Evolutionary conservation across 1,140 invertebrate genomes (phyloP), one percentile per base, ranked within the genome.

Genomic region (Drosophila willistoni): DNA sequence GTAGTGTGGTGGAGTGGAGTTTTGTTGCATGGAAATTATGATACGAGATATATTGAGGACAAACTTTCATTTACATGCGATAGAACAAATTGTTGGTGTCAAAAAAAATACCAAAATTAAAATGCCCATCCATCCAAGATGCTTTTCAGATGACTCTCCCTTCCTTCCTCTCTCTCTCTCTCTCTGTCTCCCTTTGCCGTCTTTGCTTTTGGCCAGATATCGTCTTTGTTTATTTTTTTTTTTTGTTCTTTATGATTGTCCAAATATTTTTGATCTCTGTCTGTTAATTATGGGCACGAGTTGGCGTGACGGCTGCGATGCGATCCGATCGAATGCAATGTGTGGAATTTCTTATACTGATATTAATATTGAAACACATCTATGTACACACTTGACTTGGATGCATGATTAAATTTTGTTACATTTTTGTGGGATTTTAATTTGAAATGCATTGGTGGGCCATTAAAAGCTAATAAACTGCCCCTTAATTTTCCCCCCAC

Each of bases 251-350:
- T 79, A 79, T 63, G 79, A 79, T 79, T 87, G 82, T 86, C 83
- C 83, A 86, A 86, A 86, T 86, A 87, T 87, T 89, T 51, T 51
- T 51, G 44, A 51, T 87, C 73, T 70, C 77, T 69, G 71, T 44
- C 79, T 83, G 83, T 82, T 86, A 86, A 86, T 86, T 86, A 86
- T 87, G 60, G 83, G 83, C 84, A 87, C 83, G 83, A 83, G 83
- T 86, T 86, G 41, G 82, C 76, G 75, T 87, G 74, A 71, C 79
- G 63, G 63, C 69, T 62, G 62, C 6, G 44, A 44, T 17, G n/a
- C n/a, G 42, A 47, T 47, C 7, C 14, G 7, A 47, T 47, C 9
- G 17, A 19, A 51, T 36, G 3, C 29, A 42, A 57, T 41, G 42
- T 19, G 41, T 36, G 17, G 34, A 29, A 59, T 59, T 59, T 59